Evolutionary conservation across 2,797 vertebrate genomes (phyloP).

Genomic region (Adelosebastes latens): DNA sequence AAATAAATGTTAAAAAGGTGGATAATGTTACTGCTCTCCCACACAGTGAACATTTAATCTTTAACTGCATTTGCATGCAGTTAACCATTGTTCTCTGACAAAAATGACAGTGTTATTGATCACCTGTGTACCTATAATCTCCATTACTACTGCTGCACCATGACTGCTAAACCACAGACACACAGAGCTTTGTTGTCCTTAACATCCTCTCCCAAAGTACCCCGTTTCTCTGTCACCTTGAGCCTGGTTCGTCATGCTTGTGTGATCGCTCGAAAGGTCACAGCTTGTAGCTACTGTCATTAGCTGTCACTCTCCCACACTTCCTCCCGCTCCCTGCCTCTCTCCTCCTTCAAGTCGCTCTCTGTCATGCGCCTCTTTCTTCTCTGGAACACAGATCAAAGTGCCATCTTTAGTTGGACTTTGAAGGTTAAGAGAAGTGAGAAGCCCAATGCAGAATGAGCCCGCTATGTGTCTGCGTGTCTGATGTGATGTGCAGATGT

Average conservation of each 20-base stretch:
- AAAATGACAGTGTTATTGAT: conserved; percentile 42
- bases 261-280: conserved; percentile 86
- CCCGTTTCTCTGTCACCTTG: conserved; percentile 79
- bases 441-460: conserved; percentile 40
- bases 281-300: conserved; percentile 86
- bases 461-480: not conserved
- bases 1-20: conserved; percentile 17
- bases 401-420: conserved; percentile 74
- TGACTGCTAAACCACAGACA: conserved; percentile 44
- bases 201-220: conserved; percentile 57
- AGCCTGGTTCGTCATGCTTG: conserved; percentile 83
- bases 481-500: conserved; percentile 31
- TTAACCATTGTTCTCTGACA: conserved; percentile 17
- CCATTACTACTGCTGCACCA: conserved; percentile 33
- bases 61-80: conserved; percentile 9
- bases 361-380: conserved; percentile 76
- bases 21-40: not conserved
- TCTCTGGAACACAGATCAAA: conserved; percentile 76
- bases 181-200: conserved; percentile 58
- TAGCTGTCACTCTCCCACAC: conserved; percentile 83
- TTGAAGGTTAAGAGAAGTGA: conserved; percentile 77
- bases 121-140: conserved; percentile 46
- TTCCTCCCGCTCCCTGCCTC: conserved; percentile 62
- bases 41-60: conserved; percentile 1
- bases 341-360: conserved; percentile 66